A percentile compares a stretch with the other conserved stretches of the same genome.
phyloP scores from a whole-genome alignment of 2,113 vertebrate species.

The Sapajus apella region DNA sequence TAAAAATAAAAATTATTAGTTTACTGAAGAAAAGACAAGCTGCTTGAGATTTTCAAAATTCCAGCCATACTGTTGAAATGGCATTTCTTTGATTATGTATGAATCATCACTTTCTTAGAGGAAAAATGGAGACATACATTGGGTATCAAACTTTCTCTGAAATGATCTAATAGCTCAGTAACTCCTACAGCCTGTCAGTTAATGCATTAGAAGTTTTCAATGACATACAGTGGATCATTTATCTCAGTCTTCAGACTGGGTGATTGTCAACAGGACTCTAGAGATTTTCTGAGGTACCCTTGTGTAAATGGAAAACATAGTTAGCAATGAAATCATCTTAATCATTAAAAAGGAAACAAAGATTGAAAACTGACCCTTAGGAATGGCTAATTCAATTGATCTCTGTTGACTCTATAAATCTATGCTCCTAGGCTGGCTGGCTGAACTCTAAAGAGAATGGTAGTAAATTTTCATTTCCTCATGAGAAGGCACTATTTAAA shows the following conservation, averaged over 20 bases:
- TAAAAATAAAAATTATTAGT: not conserved
- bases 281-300: not conserved
- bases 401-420: constrained; percentile 5
- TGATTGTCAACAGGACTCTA: not conserved
- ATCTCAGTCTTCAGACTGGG: not conserved
- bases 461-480: constrained; percentile 1
- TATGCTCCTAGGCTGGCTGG: not conserved
- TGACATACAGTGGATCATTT: not conserved
- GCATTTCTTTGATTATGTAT: not conserved
- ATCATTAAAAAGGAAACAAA: not conserved
- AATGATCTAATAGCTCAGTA: not conserved
- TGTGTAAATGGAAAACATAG: not conserved
- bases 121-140: not conserved
- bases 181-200: not conserved
- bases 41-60: constrained; percentile 47
- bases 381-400: not conserved
- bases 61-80: constrained; percentile 1
- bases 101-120: constrained; percentile 34
- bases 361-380: not conserved
- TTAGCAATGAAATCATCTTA: constrained; percentile 39
- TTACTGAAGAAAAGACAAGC: not conserved
- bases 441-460: not conserved
- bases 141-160: not conserved
- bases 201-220: not conserved
- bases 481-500: not conserved